Evolutionary conservation across 2,113 vertebrate species (phyloP).

Genomic region (Setophaga kirtlandii): DNA sequence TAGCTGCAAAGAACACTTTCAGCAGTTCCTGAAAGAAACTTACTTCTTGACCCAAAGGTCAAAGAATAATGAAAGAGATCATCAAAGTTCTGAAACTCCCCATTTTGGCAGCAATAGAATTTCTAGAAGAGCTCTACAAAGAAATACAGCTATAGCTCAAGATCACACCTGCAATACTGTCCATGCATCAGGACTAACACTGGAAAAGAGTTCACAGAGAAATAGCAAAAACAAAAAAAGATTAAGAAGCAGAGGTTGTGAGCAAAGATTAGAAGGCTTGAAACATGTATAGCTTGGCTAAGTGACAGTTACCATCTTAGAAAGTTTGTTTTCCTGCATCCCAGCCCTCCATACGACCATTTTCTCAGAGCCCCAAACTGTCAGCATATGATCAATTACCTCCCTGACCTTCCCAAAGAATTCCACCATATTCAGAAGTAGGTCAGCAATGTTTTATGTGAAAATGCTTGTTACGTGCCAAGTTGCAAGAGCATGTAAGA

Average conservation of each 20-base stretch:
- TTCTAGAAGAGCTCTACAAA: background rate
- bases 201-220: background rate
- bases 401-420: slow-evolving; percentile 27
- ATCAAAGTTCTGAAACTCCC: background rate
- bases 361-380: slow-evolving; percentile 43
- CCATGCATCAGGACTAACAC: background rate
- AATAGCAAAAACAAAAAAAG: background rate
- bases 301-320: slow-evolving; percentile 22
- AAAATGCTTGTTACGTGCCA: slow-evolving; percentile 25
- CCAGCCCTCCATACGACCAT: slow-evolving; percentile 10
- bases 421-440: slow-evolving; percentile 33
- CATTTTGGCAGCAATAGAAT: background rate
- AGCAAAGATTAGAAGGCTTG: slow-evolving; percentile 5
- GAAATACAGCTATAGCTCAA: background rate
- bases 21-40: background rate
- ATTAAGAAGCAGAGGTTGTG: background rate
- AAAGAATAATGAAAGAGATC: background rate
- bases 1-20: background rate
- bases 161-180: background rate
- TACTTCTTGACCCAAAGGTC: background rate
- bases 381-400: slow-evolving; percentile 63
- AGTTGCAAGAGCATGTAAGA: background rate
- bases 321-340: slow-evolving; percentile 57
- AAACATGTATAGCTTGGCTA: slow-evolving; percentile 43
- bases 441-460: slow-evolving; percentile 22